Conservation (phyloP, 1,140 invertebrate genomes). For the Homalodisca vitripennis region DNA sequence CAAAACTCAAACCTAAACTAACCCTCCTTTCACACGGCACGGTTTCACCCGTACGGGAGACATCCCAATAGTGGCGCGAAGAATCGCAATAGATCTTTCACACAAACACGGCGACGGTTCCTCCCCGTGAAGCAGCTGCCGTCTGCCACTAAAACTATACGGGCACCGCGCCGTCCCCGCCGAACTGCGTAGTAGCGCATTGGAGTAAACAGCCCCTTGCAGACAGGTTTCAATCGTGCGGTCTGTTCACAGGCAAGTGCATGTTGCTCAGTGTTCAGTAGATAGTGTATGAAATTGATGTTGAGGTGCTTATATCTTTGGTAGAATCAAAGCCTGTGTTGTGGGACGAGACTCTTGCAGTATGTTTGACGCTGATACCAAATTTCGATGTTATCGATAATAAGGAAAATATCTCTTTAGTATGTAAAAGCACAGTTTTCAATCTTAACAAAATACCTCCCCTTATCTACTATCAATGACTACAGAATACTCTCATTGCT, state of each 20-base stretch:
- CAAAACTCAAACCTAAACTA: neutral
- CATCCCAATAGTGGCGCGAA: constrained; percentile 10
- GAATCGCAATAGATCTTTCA: neutral
- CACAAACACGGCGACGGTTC: constrained; percentile 8
- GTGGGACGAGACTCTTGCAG: neutral
- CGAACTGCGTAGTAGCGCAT: constrained; percentile 11
- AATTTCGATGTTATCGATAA: too few species aligned
- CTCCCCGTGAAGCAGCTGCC: neutral
- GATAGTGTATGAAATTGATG: neutral
- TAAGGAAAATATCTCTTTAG: too few species aligned
- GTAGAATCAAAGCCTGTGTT: constrained; percentile 1
- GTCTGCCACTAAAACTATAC: constrained; percentile 4
- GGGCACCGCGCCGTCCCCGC: neutral
- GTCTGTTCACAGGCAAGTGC: neutral
- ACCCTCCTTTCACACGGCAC: constrained; percentile 2
- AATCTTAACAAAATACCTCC: too few species aligned
- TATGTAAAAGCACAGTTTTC: too few species aligned
- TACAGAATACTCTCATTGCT: too few species aligned
- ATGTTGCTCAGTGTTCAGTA: neutral
- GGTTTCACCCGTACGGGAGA: constrained; percentile 11
- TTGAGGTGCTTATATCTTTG: neutral
- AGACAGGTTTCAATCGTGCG: constrained; percentile 1
- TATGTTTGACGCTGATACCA: neutral
- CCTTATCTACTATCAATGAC: too few species aligned
- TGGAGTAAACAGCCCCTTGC: constrained; percentile 4